Conservation (phyloP, 2,888 invertebrate genomes). For the Monopis laevigella region DNA sequence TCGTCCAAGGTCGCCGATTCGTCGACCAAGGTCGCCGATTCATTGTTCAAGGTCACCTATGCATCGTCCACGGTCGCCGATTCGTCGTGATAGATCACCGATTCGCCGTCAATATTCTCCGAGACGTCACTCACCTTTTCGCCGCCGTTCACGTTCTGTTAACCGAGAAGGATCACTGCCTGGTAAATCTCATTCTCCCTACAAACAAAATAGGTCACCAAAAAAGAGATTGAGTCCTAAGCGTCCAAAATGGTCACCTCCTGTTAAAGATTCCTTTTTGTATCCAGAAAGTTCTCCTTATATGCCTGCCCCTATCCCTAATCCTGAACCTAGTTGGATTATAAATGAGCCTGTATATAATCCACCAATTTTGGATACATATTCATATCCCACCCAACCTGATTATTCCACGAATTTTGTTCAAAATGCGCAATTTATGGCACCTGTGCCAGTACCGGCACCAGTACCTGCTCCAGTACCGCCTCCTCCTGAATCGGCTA, state of each 20-base stretch:
- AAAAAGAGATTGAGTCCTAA: too few relatives aligned
- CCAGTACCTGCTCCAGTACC: constrained; percentile 27
- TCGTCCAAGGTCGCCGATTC: background rate
- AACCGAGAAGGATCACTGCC: background rate
- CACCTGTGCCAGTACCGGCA: constrained; percentile 20
- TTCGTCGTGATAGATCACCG: constrained; percentile 20
- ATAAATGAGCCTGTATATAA: too few relatives aligned
- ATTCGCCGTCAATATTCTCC: constrained; percentile 14
- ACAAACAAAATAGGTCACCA: constrained; percentile 13
- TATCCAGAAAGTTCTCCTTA: background rate
- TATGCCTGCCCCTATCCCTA: too few relatives aligned
- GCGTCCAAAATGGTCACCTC: background rate
- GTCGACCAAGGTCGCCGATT: background rate
- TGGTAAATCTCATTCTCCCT: constrained; percentile 13
- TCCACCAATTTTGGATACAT: too few relatives aligned
- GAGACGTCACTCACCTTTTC: constrained; percentile 15
- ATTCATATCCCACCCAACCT: too few relatives aligned
- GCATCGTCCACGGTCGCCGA: background rate
- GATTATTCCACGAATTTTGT: too few relatives aligned
- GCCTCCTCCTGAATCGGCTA: background rate
- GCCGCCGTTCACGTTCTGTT: constrained; percentile 16
- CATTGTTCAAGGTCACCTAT: background rate
- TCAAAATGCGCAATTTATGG: constrained; percentile 22
- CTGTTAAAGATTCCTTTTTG: constrained; percentile 13
- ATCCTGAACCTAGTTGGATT: too few relatives aligned